A percentile compares a stretch with the other conserved stretches of the same genome.
Conservation (phyloP, 1,140 invertebrate species). For the Agrypnia vestita region DNA sequence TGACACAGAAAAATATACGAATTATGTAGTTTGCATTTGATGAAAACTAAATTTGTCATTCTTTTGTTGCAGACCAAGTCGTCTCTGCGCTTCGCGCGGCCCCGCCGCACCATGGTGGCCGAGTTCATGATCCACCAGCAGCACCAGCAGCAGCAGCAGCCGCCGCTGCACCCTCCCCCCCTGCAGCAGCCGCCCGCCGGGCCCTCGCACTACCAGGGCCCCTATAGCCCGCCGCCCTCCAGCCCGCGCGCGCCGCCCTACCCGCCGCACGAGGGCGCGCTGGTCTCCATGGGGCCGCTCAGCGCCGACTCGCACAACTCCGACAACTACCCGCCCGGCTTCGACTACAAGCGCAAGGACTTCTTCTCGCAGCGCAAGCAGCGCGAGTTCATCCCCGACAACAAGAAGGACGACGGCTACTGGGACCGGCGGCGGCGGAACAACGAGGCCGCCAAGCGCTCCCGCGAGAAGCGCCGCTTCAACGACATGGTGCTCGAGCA, state of each 20-base stretch:
- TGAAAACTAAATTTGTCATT: slow-evolving; percentile 56
- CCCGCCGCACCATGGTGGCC: slow-evolving; percentile 88
- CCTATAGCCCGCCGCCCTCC: slow-evolving; percentile 62
- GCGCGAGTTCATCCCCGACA: slow-evolving; percentile 96
- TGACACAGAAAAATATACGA: too few species aligned
- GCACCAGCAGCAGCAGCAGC: slow-evolving; percentile 74
- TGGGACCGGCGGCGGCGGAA: slow-evolving; percentile 96
- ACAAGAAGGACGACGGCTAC: slow-evolving; percentile 97
- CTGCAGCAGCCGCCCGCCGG: slow-evolving; percentile 63
- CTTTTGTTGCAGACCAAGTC: slow-evolving; percentile 70
- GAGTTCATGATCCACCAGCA: slow-evolving; percentile 85
- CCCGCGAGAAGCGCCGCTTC: slow-evolving; percentile 94
- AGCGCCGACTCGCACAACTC: slow-evolving; percentile 67
- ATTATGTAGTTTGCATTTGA: too few species aligned
- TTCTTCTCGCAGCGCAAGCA: slow-evolving; percentile 92
- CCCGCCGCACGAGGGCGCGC: slow-evolving; percentile 35
- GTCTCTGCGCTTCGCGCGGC: slow-evolving; percentile 69
- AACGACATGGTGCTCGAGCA: slow-evolving; percentile 98
- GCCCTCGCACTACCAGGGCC: slow-evolving; percentile 61
- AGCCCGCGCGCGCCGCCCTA: slow-evolving; percentile 66
- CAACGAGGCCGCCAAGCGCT: slow-evolving; percentile 96
- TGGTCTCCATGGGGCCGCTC: slow-evolving; percentile 66
- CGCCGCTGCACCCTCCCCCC: slow-evolving; percentile 62
- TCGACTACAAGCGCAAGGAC: slow-evolving; percentile 81
- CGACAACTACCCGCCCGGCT: slow-evolving; percentile 68